These are phyloP conservation scores for Channa argus DNA, from an alignment of 2,113 vertebrate genomes.

Conservation along the genomic window DNA sequence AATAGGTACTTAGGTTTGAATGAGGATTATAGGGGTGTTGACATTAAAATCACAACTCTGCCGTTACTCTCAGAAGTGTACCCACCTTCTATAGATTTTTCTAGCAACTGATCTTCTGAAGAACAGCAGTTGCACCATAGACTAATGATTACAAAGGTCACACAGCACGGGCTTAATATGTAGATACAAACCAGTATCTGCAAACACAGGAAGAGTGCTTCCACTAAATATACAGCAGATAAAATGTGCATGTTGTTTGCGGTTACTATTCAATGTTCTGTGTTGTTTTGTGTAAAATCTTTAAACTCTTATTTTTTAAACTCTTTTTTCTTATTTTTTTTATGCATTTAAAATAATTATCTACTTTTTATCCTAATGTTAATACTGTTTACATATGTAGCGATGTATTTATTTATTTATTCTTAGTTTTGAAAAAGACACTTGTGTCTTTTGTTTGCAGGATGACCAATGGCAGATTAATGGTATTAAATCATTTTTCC, in stretches of 20 bases:
- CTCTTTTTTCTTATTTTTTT: too few species aligned
- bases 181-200: background rate
- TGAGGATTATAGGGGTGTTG: background rate
- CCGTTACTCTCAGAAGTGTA: background rate
- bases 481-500: background rate
- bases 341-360: background rate
- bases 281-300: background rate
- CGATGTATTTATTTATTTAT: conserved; percentile 13
- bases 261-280: background rate
- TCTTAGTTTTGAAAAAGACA: background rate
- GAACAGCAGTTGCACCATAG: too few species aligned
- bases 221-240: background rate
- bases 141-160: background rate
- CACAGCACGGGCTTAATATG: background rate
- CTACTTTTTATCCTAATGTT: background rate
- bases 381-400: background rate
- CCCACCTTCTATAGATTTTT: conserved; percentile 5
- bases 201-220: background rate
- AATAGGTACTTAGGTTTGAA: conserved; percentile 23
- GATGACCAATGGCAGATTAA: conserved; percentile 15
- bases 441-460: too few species aligned
- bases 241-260: background rate
- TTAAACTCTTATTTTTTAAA: too few species aligned
- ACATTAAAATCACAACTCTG: conserved; percentile 4
- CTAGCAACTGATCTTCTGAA: background rate